Evolutionary conservation across 2,888 invertebrate genomes (phyloP), one percentile per base, ranked within the genome.

Genomic region (Macrosiphum euphorbiae): DNA sequence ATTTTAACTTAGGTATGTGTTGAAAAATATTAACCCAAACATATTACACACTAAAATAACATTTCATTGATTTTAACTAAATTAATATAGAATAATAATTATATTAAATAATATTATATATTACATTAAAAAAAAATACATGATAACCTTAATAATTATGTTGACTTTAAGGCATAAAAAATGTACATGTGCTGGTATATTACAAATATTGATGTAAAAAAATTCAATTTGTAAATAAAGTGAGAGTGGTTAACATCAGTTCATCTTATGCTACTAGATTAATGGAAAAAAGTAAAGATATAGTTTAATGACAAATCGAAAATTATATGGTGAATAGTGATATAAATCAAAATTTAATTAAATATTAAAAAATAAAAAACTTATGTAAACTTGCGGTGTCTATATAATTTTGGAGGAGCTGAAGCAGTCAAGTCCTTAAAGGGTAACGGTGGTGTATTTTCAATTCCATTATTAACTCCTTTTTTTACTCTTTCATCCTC

Each of bases 371-470:
- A 90, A 88, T 84, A 89, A 90, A 86, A 85, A 90, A 55, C 24
- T 93, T 86, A 93, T n/a, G 93, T 85, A 85, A 20, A 86, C 47
- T 93, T 90, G 47, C 85, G 84, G n/a, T n/a, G 16, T 52, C 67
- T 61, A 47, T 67, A 94, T 24, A 94, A 87, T 90, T 94, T 94
- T 50, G 94, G 87, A n/a, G 94, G 94, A 50, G 94, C 94, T 90
- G 94, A 94, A n/a, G 94, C 90, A 87, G 94, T 90, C 3, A 90
- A 61, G 1, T 94, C 90, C 26, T 44, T 94, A 85, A 94, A 94
- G 13, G 94, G 94, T n/a, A 94, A 90, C 8, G 94, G 94, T n/a
- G 94, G 94, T 55, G 94, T 94, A 86, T 94, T 94, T 94, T 94
- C 94, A 67, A 67, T n/a, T 67, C 88, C 92, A 8, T 16, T 50